Conservation (phyloP, 2,113 vertebrate genomes). For the Polypterus bichir region DNA sequence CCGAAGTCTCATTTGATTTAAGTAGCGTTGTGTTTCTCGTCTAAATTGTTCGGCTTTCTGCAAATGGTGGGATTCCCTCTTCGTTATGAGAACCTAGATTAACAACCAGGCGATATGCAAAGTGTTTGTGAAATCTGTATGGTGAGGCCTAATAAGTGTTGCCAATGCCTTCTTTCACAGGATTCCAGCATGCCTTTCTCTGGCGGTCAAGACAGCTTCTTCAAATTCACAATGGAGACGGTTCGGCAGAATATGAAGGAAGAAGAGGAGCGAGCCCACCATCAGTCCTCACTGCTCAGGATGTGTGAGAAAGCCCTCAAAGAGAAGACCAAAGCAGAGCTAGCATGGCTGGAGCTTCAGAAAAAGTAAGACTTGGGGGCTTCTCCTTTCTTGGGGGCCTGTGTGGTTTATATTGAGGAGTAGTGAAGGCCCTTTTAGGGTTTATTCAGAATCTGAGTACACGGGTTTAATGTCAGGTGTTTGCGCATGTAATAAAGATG, state of each 20-base stretch:
- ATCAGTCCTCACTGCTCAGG: constrained; percentile 80
- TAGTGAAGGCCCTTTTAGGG: neutral
- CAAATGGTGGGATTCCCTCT: too few relatives aligned
- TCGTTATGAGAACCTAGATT: too few relatives aligned
- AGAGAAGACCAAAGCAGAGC: constrained; percentile 82
- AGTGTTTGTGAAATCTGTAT: too few relatives aligned
- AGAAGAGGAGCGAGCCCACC: constrained; percentile 83
- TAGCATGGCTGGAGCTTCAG: constrained; percentile 93
- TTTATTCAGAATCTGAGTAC: neutral
- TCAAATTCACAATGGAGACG: constrained; percentile 95
- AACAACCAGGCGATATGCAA: too few relatives aligned
- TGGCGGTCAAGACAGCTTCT: constrained; percentile 82
- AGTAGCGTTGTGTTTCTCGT: too few relatives aligned
- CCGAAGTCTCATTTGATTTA: too few relatives aligned
- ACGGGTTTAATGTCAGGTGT: too few relatives aligned
- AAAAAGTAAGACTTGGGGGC: constrained; percentile 51
- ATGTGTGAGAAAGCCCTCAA: constrained; percentile 89
- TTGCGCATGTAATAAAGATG: too few relatives aligned
- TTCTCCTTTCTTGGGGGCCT: too few relatives aligned
- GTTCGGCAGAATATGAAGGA: constrained; percentile 95
- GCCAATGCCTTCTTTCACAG: constrained; percentile 26
- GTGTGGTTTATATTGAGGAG: neutral
- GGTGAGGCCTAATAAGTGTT: neutral
- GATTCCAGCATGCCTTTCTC: constrained; percentile 77
- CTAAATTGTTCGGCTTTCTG: too few relatives aligned